Base-by-base conservation (phyloP, 92 coral and sea anemone genomes). In the Parazoanthus swiftii region DNA sequence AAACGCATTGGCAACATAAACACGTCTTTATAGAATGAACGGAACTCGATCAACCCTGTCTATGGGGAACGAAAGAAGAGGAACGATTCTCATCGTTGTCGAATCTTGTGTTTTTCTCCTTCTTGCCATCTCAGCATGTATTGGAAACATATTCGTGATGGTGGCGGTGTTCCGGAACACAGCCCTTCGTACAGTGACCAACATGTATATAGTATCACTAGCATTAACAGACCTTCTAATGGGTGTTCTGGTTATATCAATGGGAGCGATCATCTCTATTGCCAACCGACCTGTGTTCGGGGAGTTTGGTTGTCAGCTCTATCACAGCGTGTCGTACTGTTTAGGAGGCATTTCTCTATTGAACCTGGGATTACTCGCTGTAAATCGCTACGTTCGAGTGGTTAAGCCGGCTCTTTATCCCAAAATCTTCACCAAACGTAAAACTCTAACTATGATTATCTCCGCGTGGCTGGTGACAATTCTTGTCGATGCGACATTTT, bases 61-160 rank as follows among this genome's bases (percentile, higher is more conserved):
- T 78, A 25, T n/a, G 58, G 39, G 46, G 26, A 13, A 0, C 36
- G 37, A 13, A 23, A 43, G 38, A 26, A 46, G 63, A 48, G 58
- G 36, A 23, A 78, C 33, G 7, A 0, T 23, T 46, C 66, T 78
- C 35, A 43, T 16, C 16, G 81, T 26, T 21, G 54, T 78, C 37
- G 81, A 78, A 43, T 78, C 81, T 23, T 78, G 81, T 26, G 18
- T 78, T n/a, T 78, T 78, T 78, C 58, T 78, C 9, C 81, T 78
- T 43, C 50, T 78, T 3, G 65, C 18, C 65, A 48, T 46, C 8
- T 78, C 50, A 78, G 81, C 81, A 11, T 20, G 81, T 25, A 9
- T 46, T 44, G 59, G 81, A 13, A 78, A 78, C 59, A 48, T 78
- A 9, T 43, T 78, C 23, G 81, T 78, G 54, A 78, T 46, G 14